A percentile compares a stretch with the other conserved stretches of the same genome.
These are phyloP conservation scores for Cyanocitta stelleri DNA, from an alignment of 2,113 vertebrate species.

Conservation along the genomic window DNA sequence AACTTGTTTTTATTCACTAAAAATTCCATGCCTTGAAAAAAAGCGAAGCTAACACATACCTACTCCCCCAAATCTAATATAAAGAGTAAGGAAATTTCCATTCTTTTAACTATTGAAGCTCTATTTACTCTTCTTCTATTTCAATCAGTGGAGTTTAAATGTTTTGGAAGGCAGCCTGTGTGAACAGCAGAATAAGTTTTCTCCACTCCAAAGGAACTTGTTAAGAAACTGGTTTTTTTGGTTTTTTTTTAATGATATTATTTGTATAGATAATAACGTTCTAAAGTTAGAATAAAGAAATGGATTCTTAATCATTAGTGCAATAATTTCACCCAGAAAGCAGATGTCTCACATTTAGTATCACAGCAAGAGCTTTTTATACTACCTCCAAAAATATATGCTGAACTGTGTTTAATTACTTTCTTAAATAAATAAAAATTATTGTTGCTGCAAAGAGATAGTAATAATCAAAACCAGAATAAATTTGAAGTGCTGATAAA, in stretches of 20 bases:
- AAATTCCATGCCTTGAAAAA: not conserved
- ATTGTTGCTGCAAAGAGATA: not conserved
- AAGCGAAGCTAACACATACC: not conserved
- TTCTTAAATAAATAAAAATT: slow-evolving; percentile 12
- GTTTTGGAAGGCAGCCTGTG: not conserved
- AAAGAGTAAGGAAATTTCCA: not conserved
- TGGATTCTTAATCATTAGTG: not conserved
- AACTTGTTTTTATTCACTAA: not conserved
- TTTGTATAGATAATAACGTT: not conserved
- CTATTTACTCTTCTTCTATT: not conserved
- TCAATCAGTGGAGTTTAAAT: not conserved
- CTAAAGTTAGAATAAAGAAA: not conserved
- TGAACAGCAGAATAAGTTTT: not conserved
- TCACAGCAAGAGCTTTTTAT: slow-evolving; percentile 15
- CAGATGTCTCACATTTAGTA: not conserved
- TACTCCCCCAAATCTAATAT: not conserved
- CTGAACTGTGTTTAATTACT: not conserved
- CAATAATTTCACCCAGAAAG: slow-evolving; percentile 14
- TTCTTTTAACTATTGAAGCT: not conserved
- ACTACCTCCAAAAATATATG: not conserved
- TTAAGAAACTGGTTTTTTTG: not conserved
- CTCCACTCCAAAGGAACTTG: not conserved
- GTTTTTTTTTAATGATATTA: not conserved
- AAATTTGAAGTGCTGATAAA: not conserved
- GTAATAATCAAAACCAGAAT: not conserved